Percentiles rank a stretch among this genome's conserved stretches.
These are phyloP conservation scores for Pedetes capensis DNA, from an alignment of 2,113 vertebrate species.

Conservation along the genomic window DNA sequence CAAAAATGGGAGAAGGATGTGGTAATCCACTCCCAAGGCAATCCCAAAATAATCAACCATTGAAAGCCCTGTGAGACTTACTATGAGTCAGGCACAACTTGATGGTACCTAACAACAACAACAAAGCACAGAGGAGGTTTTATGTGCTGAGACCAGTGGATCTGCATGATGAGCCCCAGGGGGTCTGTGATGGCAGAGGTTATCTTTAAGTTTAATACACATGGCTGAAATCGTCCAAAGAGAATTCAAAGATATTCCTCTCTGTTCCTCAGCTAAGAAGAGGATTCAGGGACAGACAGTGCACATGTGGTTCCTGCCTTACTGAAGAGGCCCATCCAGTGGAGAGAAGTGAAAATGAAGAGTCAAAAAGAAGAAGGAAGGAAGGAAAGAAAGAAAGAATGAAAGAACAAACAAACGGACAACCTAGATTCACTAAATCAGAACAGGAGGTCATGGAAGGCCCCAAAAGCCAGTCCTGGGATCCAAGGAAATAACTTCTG, in stretches of 20 bases:
- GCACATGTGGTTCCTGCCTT: background rate
- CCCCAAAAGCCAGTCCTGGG: background rate
- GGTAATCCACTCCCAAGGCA: no score
- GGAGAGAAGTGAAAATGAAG: accelerated
- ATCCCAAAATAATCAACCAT: no score
- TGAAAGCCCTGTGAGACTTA: no score
- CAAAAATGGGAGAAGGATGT: no score
- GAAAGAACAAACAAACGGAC: no score
- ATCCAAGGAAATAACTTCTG: background rate
- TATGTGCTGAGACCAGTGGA: no score
- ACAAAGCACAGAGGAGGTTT: background rate
- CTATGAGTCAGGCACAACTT: no score
- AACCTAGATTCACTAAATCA: background rate
- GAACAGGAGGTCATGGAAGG: accelerated
- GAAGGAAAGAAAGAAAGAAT: no score
- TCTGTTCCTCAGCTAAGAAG: background rate
- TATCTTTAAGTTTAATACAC: background rate
- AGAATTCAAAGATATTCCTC: background rate
- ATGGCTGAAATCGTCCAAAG: background rate
- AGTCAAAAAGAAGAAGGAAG: background rate
- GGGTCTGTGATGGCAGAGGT: background rate
- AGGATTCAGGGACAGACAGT: background rate
- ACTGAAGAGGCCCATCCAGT: background rate
- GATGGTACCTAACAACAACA: no score
- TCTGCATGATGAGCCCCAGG: background rate